Base-by-base conservation (phyloP, 30 jellyfish, hydroid and myxozoan genomes). In the Sanderia malayensis region DNA sequence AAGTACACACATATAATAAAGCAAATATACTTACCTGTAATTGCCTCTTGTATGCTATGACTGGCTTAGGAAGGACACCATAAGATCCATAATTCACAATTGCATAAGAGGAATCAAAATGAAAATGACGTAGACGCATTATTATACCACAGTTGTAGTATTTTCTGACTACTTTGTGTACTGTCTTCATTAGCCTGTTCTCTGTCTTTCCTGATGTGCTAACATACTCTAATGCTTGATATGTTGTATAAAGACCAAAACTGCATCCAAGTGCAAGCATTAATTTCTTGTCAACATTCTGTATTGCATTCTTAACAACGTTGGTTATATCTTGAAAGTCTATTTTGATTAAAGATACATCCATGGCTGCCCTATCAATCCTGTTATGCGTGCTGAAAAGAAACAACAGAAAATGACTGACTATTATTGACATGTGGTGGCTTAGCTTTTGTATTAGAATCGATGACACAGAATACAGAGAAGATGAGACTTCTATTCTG, bases 51-150 rank as follows among this genome's bases (percentile, higher is more conserved):
- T 85, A 72, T 24, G 83, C 70, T 44, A 77, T 47, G 44, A 93
- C 99, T 6, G 88, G 84, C 58, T 21, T 65, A 27, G 99, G 99
- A 25, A 80, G 61, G 10, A 87, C 74, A 10, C 99, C 99, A 58
- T 85, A 93, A 0, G 99, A 93, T 20, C 99, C 99, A 80, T 79
- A 93, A 65, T 93, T 93, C 44, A 84, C 96, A 34, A 83, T 85
- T 31, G 28, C 75, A n/a, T 31, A 24, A 32, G 58, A 58, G 4
- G 82, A 69, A 20, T 77, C 64, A 31, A 28, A 53, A 44, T 4
- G 84, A 44, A 83, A 83, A 33, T 83, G 76, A n/a, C 81, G 34
- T 30, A 26, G 33, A 31, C 69, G 68, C 41, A 76, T 61, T 58
- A 92, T 31, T 22, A 61, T 20, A 21, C 98, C 98, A 65, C 96